Base-by-base conservation (phyloP, 92 coral and sea anemone species). In the Blastomussa wellsi region DNA sequence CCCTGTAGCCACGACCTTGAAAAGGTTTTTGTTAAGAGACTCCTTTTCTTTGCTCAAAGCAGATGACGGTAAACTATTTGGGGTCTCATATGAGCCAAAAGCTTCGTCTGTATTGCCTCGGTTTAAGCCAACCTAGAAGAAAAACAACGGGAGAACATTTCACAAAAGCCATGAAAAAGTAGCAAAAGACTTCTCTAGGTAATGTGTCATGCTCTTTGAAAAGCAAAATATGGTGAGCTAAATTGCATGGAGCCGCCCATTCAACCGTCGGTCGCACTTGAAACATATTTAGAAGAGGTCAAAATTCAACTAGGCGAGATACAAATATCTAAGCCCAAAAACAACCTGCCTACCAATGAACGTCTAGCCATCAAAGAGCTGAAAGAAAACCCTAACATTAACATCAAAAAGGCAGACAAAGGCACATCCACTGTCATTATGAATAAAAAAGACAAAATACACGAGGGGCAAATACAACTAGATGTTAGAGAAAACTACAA, bases 1-100 rank as follows among this genome's bases (percentile, higher is more conserved):
- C 1, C 95, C 98, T 24, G 74, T 74, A 17, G 82, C 87, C 9
- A 89, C 96, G 38, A 93, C 93, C 55, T 87, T 79, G 68, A 96
- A 88, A 5, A 96, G 87, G 80, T 88, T 86, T 13, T 90, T 77
- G 36, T 86, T 79, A 52, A 86, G 20, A n/a, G 20, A 41, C 49
- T 59, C 62, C 44, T 82, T 84, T 22, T 80, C 82, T 26, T 87
- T 91, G 74, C 85, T 55, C 8, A 55, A 35, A 37, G 32, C 51
- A 22, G 65, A 74, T 28, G 76, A 17, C 29, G 67, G 70, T 49
- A 74, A 81, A 55, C 31, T 75, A 11, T 59, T 29, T 44, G 84
- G 53, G 16, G 80, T 84, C 41, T 88, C 88, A 33, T 71, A 65
- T 0, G 85, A 49, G 49, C 69, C 81, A 39, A 39, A 51, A n/a